phyloP scores from a whole-genome alignment of 2,797 vertebrate genomes.

The Odontamblyopus lacepedii region DNA sequence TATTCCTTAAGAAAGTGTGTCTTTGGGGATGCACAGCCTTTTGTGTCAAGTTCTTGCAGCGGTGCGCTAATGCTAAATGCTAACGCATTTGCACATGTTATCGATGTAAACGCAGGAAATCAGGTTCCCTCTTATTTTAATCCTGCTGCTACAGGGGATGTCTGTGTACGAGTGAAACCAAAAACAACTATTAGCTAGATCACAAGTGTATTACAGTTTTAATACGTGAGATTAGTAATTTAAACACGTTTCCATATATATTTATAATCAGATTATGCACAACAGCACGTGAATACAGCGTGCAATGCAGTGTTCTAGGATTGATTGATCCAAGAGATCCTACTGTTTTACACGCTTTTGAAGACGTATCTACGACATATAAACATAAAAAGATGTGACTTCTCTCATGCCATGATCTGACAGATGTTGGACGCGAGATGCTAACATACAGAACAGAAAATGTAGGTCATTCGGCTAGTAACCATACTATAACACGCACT shows the following conservation, averaged over 20 bases:
- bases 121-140: neutral
- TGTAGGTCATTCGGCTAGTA: slow-evolving; percentile 62
- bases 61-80: slow-evolving; percentile 63
- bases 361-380: neutral
- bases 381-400: neutral
- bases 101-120: slow-evolving; percentile 1
- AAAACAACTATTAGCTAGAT: neutral
- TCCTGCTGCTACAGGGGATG: neutral
- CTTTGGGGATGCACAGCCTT: neutral
- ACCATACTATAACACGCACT: neutral
- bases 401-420: neutral
- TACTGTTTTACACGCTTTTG: neutral
- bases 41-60: neutral
- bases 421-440: neutral
- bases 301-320: too few species aligned
- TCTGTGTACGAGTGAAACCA: neutral
- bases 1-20: accelerated
- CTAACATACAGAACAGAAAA: slow-evolving; percentile 26
- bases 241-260: neutral
- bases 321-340: too few species aligned
- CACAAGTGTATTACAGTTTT: neutral
- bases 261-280: neutral
- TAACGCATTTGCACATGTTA: slow-evolving; percentile 48
- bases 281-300: too few species aligned
- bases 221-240: neutral